Evolutionary conservation across 2,888 invertebrate species (phyloP).

Genomic region (Tetramorium bicarinatum): DNA sequence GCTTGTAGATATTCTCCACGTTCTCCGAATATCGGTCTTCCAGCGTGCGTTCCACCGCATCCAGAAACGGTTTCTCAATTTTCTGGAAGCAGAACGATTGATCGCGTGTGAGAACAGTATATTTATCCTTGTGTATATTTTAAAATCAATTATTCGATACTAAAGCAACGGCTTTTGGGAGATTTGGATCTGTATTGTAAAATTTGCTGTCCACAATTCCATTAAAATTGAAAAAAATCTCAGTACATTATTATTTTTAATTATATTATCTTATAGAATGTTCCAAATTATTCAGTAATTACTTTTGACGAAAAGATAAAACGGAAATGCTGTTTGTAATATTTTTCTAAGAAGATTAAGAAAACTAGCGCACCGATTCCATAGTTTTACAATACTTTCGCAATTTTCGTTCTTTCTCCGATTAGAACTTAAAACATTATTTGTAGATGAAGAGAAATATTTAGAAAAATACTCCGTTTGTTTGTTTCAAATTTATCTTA

Average conservation of each 20-base stretch:
- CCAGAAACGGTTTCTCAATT: constrained; percentile 95
- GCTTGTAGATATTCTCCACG: constrained; percentile 95
- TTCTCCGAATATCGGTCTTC: constrained; percentile 96
- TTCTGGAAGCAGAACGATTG: constrained; percentile 89
- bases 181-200: neutral
- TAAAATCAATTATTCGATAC: neutral
- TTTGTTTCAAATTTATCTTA: neutral
- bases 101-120: neutral
- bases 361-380: neutral
- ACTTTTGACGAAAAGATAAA: neutral
- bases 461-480: neutral
- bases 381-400: neutral
- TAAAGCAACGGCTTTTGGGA: neutral
- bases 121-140: neutral
- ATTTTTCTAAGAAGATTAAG: neutral
- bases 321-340: neutral
- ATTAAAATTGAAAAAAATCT: constrained; percentile 10
- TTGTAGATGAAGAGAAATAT: neutral
- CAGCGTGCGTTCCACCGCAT: constrained; percentile 94
- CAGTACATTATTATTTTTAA: neutral
- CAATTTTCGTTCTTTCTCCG: neutral
- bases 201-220: neutral
- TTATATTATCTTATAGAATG: neutral
- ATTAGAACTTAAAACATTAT: neutral
- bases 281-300: neutral